These are phyloP conservation scores for Cervus canadensis DNA, from an alignment of 2,113 vertebrate species.

Conservation along the genomic window DNA sequence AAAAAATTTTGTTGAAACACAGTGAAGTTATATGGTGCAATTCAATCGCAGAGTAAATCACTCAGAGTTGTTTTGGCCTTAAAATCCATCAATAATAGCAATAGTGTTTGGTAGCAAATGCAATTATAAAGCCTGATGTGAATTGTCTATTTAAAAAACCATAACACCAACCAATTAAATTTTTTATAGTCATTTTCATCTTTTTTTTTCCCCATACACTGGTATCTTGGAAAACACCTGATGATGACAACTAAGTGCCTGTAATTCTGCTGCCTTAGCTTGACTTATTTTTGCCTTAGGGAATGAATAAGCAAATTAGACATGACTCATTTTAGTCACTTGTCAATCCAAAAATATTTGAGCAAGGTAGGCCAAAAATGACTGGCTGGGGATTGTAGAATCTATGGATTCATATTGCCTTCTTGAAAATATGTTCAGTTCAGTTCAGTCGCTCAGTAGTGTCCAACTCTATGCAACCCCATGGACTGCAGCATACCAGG, in stretches of 20 bases:
- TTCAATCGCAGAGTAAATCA: slow-evolving; percentile 45
- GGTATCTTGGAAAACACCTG: slow-evolving; percentile 36
- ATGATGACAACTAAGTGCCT: slow-evolving; percentile 26
- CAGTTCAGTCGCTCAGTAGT: neutral
- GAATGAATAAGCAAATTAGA: slow-evolving; percentile 59
- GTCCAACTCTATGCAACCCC: rapidly evolving
- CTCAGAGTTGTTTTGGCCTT: neutral
- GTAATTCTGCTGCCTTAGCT: slow-evolving; percentile 43
- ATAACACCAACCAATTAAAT: slow-evolving; percentile 40
- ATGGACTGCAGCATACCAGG: neutral
- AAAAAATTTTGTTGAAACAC: slow-evolving; percentile 37
- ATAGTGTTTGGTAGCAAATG: slow-evolving; percentile 38
- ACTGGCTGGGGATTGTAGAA: slow-evolving; percentile 19
- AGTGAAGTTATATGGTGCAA: slow-evolving; percentile 24
- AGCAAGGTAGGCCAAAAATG: slow-evolving; percentile 38
- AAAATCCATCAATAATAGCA: slow-evolving; percentile 45
- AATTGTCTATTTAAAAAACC: slow-evolving; percentile 12
- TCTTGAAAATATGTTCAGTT: slow-evolving; percentile 5
- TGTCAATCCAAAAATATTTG: slow-evolving; percentile 52
- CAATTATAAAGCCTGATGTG: slow-evolving; percentile 41
- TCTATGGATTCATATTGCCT: slow-evolving; percentile 8
- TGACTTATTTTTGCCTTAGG: slow-evolving; percentile 25
- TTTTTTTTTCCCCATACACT: neutral
- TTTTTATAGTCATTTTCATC: slow-evolving; percentile 5
- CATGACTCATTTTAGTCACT: slow-evolving; percentile 24